Conservation (phyloP, 1,140 invertebrate genomes). For the Temnothorax curvispinosus region DNA sequence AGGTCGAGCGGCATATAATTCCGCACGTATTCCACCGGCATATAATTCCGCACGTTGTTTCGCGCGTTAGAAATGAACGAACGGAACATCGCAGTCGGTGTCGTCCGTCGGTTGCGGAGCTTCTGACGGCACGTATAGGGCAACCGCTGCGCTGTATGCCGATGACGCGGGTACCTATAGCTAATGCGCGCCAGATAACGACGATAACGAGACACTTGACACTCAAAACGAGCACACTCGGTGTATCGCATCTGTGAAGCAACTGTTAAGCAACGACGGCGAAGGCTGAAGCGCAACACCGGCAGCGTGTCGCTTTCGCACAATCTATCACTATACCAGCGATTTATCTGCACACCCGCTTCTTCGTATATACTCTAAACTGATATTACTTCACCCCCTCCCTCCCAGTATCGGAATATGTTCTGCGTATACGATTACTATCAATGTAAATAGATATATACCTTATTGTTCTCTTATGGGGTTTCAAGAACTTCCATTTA, state of each 20-base stretch:
- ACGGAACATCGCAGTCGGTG: neutral
- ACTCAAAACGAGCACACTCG: conserved; percentile 54
- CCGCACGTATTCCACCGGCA: neutral
- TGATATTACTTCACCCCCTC: neutral
- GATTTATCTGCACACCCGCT: neutral
- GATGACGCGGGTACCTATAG: neutral
- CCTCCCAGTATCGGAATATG: neutral
- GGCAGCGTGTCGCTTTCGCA: neutral
- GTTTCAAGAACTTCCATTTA: neutral
- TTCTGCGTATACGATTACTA: too few relatives aligned
- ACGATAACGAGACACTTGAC: conserved; percentile 71
- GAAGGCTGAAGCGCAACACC: neutral
- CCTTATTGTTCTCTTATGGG: neutral
- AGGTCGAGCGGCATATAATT: conserved; percentile 21
- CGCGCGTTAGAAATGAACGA: conserved; percentile 6
- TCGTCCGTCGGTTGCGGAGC: neutral
- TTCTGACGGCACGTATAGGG: neutral
- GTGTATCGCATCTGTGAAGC: conserved; percentile 34
- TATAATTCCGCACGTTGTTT: conserved; percentile 27
- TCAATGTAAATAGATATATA: too few relatives aligned
- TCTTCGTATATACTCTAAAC: neutral
- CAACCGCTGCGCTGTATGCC: neutral
- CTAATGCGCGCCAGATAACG: conserved; percentile 62
- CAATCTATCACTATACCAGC: conserved; percentile 28
- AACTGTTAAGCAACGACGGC: conserved; percentile 56